Evolutionary conservation across 2,797 vertebrate species (phyloP).

Genomic region (Pangasius sanitwongsei): DNA sequence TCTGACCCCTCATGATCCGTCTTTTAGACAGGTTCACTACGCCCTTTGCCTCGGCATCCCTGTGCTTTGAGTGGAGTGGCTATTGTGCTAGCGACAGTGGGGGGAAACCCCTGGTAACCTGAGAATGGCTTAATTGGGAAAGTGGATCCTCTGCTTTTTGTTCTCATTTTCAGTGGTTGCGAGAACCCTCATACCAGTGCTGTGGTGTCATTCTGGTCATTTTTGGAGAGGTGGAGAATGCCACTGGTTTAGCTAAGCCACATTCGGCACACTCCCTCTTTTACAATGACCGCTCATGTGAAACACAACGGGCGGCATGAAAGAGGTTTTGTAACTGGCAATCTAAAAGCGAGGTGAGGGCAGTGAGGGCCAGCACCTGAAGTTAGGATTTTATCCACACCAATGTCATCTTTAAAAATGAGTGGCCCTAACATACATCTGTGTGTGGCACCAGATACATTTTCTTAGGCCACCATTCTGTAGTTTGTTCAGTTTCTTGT

Average conservation of each 20-base stretch:
- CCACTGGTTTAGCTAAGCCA: slow-evolving; percentile 33
- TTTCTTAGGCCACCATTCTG: not conserved
- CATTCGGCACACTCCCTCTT: not conserved
- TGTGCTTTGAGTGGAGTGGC: slow-evolving; percentile 37
- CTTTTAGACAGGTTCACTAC: slow-evolving; percentile 41
- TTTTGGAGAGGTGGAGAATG: slow-evolving; percentile 29
- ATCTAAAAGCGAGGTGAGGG: not conserved
- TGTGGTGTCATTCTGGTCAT: slow-evolving; percentile 45
- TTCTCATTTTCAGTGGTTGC: slow-evolving; percentile 54
- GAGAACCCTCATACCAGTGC: slow-evolving; percentile 40
- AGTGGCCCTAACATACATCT: not conserved
- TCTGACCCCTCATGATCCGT: slow-evolving; percentile 50
- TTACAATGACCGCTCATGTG: not conserved
- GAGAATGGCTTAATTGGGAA: slow-evolving; percentile 53
- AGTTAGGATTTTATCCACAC: not conserved
- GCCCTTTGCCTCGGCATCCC: slow-evolving; percentile 33
- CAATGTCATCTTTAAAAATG: not conserved
- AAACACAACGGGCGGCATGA: not conserved
- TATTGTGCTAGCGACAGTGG: slow-evolving; percentile 49
- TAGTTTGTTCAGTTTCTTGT: not conserved
- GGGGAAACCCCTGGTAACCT: slow-evolving; percentile 56
- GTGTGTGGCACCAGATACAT: not conserved
- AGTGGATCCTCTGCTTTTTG: slow-evolving; percentile 52
- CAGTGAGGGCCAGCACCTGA: not conserved
- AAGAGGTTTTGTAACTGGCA: not conserved